A percentile compares a stretch with the other conserved stretches of the same genome.
phyloP scores from a whole-genome alignment of 2,113 vertebrate species.

The Oxyruncus cristatus region DNA sequence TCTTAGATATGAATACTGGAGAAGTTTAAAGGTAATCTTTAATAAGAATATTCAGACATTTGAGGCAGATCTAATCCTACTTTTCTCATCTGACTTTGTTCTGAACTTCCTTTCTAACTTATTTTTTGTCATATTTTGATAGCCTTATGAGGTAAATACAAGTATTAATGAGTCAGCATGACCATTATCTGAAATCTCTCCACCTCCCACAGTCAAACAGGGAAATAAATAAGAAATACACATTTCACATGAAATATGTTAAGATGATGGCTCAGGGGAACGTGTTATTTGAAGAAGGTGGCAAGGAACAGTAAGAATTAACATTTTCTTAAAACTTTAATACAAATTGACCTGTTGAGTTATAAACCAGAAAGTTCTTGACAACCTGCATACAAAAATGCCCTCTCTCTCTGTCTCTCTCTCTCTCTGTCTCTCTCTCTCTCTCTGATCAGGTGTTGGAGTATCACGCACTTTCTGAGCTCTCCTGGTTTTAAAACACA shows the following conservation, averaged over 20 bases:
- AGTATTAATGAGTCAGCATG: not conserved
- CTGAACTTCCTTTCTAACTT: not conserved
- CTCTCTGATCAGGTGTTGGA: not conserved
- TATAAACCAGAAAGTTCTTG: not conserved
- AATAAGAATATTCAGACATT: constrained; percentile 56
- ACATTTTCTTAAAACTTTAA: constrained; percentile 7
- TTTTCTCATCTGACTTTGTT: not conserved
- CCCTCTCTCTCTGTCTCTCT: not conserved
- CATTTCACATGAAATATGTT: constrained; percentile 32
- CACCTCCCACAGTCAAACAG: not conserved
- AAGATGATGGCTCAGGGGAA: not conserved
- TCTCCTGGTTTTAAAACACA: not conserved
- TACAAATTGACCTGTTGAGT: not conserved
- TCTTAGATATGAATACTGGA: constrained; percentile 74
- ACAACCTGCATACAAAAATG: not conserved
- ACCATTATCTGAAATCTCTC: not conserved
- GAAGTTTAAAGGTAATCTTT: constrained; percentile 69
- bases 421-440: not conserved
- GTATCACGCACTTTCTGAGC: not conserved
- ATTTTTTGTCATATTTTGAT: not conserved
- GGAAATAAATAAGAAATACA: not conserved
- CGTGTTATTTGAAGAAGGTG: constrained; percentile 44
- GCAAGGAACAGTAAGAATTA: constrained; percentile 4
- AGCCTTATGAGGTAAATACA: not conserved
- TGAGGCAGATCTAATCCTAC: constrained; percentile 5